Evolutionary conservation across 2,797 vertebrate species (phyloP).

Genomic region (Selene dorsalis): DNA sequence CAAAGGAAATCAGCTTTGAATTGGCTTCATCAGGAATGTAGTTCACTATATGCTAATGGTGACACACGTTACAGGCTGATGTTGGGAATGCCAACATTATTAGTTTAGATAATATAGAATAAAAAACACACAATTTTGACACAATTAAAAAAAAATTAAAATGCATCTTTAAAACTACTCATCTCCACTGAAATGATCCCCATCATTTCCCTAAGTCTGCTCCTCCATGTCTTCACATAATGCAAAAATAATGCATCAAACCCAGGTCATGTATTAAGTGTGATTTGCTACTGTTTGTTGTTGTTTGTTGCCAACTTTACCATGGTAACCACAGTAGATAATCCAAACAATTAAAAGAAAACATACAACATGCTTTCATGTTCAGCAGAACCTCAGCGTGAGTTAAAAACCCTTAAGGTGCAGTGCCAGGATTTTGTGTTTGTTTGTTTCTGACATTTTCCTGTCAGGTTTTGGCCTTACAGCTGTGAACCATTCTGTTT

Average conservation of each 20-base stretch:
- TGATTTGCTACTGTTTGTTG: background rate
- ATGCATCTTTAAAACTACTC: no score
- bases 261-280: background rate
- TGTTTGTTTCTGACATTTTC: slow-evolving; percentile 33
- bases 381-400: slow-evolving; percentile 8
- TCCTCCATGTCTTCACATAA: slow-evolving; percentile 9
- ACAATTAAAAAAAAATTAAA: no score
- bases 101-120: no score
- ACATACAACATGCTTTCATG: background rate
- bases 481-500: slow-evolving; percentile 23
- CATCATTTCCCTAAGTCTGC: background rate
- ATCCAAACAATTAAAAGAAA: slow-evolving; percentile 5
- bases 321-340: background rate
- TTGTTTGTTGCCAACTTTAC: background rate
- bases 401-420: slow-evolving; percentile 20
- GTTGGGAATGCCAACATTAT: background rate
- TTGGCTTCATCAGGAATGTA: no score
- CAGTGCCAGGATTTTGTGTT: slow-evolving; percentile 21
- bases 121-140: no score
- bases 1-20: no score
- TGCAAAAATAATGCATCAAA: slow-evolving; percentile 10
- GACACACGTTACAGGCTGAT: no score
- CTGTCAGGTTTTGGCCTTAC: slow-evolving; percentile 32
- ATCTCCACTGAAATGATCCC: no score
- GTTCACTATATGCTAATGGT: no score